These are phyloP conservation scores for Euwallacea fornicatus DNA, from an alignment of 1,140 invertebrate species.

Conservation along the genomic window DNA sequence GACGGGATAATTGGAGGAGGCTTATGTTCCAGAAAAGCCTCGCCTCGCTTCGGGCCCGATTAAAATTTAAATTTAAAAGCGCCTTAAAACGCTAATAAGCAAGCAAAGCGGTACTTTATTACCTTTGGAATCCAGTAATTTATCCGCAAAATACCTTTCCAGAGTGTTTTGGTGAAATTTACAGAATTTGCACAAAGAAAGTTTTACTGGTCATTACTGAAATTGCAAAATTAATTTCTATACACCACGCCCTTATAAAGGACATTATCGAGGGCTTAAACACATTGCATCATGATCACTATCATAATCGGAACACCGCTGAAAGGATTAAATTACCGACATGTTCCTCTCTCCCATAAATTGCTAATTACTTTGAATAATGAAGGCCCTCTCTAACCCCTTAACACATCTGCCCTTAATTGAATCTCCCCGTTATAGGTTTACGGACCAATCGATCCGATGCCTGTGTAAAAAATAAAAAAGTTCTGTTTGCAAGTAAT, in stretches of 20 bases:
- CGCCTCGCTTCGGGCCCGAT: slow-evolving; percentile 2
- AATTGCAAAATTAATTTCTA: no score
- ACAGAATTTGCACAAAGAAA: no score
- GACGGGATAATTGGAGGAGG: slow-evolving; percentile 3
- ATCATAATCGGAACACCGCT: neutral
- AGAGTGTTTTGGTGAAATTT: neutral
- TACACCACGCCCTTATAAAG: neutral
- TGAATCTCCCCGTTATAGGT: slow-evolving; percentile 13
- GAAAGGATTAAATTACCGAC: slow-evolving; percentile 28
- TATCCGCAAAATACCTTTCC: slow-evolving; percentile 16
- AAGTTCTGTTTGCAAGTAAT: no score
- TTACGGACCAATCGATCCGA: neutral
- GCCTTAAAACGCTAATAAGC: slow-evolving; percentile 28
- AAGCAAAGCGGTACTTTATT: slow-evolving; percentile 32
- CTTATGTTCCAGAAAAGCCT: slow-evolving; percentile 11
- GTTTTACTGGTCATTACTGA: no score
- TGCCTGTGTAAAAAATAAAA: neutral
- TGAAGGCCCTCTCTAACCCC: slow-evolving; percentile 16
- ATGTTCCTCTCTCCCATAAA: slow-evolving; percentile 22
- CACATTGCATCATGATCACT: slow-evolving; percentile 13
- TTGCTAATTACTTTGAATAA: slow-evolving; percentile 33
- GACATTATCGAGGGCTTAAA: neutral
- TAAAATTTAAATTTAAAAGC: slow-evolving; percentile 37
- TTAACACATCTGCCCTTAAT: slow-evolving; percentile 23
- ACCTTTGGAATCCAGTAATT: slow-evolving; percentile 22